These are phyloP conservation scores for Sesamia nonagrioides DNA, from an alignment of 1,140 invertebrate species.

Conservation along the genomic window DNA sequence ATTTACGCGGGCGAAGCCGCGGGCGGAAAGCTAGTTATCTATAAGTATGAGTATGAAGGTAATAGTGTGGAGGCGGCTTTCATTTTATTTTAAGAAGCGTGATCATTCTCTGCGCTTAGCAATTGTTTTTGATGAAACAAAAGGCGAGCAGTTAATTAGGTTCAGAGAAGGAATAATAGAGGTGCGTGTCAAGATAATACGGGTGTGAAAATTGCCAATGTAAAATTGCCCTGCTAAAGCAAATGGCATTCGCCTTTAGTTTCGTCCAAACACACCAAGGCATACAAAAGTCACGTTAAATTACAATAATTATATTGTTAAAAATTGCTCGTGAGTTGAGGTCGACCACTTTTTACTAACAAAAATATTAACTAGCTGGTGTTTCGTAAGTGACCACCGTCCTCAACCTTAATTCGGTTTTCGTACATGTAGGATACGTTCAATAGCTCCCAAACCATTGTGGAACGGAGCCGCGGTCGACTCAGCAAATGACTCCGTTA, in stretches of 20 bases:
- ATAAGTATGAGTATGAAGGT: slow-evolving; percentile 26
- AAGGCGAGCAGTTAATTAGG: neutral
- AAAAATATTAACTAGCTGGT: slow-evolving; percentile 56
- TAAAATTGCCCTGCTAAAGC: neutral
- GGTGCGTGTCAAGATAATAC: neutral
- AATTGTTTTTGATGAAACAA: neutral
- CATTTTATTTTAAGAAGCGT: neutral
- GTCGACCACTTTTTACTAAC: slow-evolving; percentile 60
- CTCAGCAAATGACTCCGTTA: slow-evolving; percentile 58
- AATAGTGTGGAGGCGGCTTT: slow-evolving; percentile 8
- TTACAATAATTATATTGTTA: slow-evolving; percentile 62
- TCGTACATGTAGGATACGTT: slow-evolving; percentile 55
- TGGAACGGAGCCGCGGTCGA: neutral
- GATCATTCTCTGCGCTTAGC: no score
- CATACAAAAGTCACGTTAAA: slow-evolving; percentile 52
- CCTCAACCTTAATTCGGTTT: slow-evolving; percentile 72
- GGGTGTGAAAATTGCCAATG: neutral
- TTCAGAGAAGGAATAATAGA: neutral
- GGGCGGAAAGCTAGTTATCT: no score
- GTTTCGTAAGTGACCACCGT: slow-evolving; percentile 61
- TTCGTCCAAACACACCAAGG: slow-evolving; percentile 48
- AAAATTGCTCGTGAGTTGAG: slow-evolving; percentile 55
- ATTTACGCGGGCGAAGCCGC: no score
- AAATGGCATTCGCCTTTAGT: slow-evolving; percentile 18
- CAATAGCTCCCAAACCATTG: slow-evolving; percentile 55